Evolutionary conservation across 37 sponge, comb jelly and placozoan genomes (phyloP), one percentile per base, ranked within the genome.

Genomic region (Axinella damicornis): DNA sequence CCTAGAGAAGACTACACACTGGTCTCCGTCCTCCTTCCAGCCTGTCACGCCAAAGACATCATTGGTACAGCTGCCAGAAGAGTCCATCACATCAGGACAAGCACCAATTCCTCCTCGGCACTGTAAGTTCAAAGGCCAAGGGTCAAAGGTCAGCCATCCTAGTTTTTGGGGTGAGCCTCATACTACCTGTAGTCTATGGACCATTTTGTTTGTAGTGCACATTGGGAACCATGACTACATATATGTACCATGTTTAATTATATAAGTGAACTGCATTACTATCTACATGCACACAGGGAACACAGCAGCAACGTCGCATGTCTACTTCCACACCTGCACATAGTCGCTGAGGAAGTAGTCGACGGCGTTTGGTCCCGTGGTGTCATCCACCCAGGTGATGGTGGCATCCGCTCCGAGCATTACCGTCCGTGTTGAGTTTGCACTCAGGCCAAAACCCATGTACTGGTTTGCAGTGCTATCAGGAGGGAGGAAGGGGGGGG

Each of bases 361-460:
- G 2, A 57, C 78, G 15, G 92, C 92, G 33, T 87, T 69, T 22
- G n/a, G 65, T 18, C 79, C 76, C 15, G 41, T 24, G 5, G 28
- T 28, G 20, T 22, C 61, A 59, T 84, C 86, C 41, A 82, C 76
- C 89, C 89, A 86, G 31, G 88, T 68, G 1, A 91, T 81, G 40
- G 89, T 81, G 22, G 66, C 73, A 71, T 91, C 92, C 22, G 83
- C 88, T 36, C 78, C 81, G 24, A 80, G 22, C 91, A 90, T 90
- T 30, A 37, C 21, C 21, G 87, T 79, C 1, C n/a, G 2, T 0
- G 83, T 19, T 27, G 21, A 20, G 24, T 65, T 71, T 11, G 88
- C 92, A 71, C 92, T 91, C 63, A 91, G 59, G 31, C 92, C 92
- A 91, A 91, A 91, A 11, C 82, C 88, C 77, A 91, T 81, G 71